These are phyloP conservation scores for Agonum fuliginosum DNA, from an alignment of 2,888 invertebrate species.

Conservation along the genomic window DNA sequence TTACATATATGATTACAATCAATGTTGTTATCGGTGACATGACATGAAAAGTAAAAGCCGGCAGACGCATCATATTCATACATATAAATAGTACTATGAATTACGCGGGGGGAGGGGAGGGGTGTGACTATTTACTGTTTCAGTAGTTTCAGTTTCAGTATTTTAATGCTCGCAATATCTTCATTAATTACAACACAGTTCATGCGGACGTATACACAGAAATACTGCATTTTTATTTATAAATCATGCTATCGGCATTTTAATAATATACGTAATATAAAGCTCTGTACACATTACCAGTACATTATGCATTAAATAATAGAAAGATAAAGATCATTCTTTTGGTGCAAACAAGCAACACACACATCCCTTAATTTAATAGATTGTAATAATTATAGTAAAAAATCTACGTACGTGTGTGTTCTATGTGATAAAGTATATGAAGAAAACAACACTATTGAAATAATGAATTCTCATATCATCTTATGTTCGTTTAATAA, in stretches of 20 bases:
- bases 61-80: not conserved
- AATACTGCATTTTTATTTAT: too few relatives aligned
- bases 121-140: too few relatives aligned
- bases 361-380: slow-evolving; percentile 36
- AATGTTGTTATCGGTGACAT: not conserved
- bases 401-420: slow-evolving; percentile 48
- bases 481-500: slow-evolving; percentile 40
- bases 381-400: slow-evolving; percentile 34
- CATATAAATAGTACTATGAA: not conserved
- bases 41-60: slow-evolving; percentile 7
- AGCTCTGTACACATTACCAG: slow-evolving; percentile 6
- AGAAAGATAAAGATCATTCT: not conserved
- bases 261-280: not conserved
- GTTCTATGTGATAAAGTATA: slow-evolving; percentile 28
- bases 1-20: slow-evolving; percentile 13
- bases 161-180: too few relatives aligned
- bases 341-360: slow-evolving; percentile 40
- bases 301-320: too few relatives aligned
- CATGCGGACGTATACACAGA: too few relatives aligned
- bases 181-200: too few relatives aligned
- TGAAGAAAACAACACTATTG: slow-evolving; percentile 40
- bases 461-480: slow-evolving; percentile 41
- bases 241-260: not conserved
- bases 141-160: too few relatives aligned
- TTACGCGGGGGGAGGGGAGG: not conserved